Evolutionary conservation across 2,797 vertebrate genomes (phyloP), one percentile per base, ranked within the genome.

Genomic region (Acipenser transmontanus): DNA sequence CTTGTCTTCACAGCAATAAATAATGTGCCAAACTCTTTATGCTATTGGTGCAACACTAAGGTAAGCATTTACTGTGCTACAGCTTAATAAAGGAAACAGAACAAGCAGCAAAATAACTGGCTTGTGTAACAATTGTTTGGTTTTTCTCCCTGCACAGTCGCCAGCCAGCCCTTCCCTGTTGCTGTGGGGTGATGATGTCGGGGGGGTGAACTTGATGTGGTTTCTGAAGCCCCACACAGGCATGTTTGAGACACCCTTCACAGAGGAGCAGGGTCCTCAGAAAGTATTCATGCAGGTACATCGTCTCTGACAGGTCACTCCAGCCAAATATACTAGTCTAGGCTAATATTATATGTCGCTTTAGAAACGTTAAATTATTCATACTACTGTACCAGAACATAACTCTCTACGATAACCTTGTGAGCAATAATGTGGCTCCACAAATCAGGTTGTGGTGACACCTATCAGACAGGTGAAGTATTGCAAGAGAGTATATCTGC

Each of bases 121-220:
- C 34, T 34, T 34, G 34, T 34, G 34, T 34, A 34, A 34, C 34
- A 34, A 3, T 34, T 34, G 34, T 34, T 34, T 34, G 34, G 4
- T 34, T 34, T 56, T 11, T 11, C 57, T 50, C 47, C 7, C 2
- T 34, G 50, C 51, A 17, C 69, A 87, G 87, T 61, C 66, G 70
- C 69, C 74, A 57, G 82, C 71, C 51, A 66, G 59, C 1, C 66
- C 68, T 7, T 84, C 85, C 20, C 62, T 87, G 47, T 73, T 86
- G 65, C 50, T 87, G 1, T 77, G 87, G 75, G 82, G 83, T 11
- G 81, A 88, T 65, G 82, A 87, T 63, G 82, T 67, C 34, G 85
- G 86, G 71, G 81, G 79, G 7, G 70, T 87, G 57, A 79, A 80
- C 63, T 63, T 89, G 62, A 56, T 89, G 71, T 73, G 75, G 72